Evolutionary conservation across 1,140 invertebrate species (phyloP).

Genomic region (Hestina assimilis): DNA sequence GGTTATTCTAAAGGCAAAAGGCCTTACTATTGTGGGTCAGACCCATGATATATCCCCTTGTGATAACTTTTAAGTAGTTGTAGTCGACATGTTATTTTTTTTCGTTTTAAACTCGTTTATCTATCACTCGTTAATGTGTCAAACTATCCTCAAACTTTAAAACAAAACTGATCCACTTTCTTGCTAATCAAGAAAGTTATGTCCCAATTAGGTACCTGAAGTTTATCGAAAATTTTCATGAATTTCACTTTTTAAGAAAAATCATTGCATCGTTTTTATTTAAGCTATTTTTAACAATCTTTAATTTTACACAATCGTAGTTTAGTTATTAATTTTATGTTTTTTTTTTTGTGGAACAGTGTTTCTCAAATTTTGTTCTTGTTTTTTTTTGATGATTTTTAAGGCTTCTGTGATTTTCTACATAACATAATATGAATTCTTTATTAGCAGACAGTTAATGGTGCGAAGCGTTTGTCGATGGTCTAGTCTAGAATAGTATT

Average conservation of each 20-base stretch:
- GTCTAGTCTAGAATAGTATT: conserved; percentile 74
- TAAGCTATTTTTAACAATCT: conserved; percentile 45
- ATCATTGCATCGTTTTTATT: conserved; percentile 41
- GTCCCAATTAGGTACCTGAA: conserved; percentile 73
- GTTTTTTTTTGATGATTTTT: conserved; percentile 48
- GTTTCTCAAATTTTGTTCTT: conserved; percentile 72
- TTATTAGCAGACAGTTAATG: conserved; percentile 35
- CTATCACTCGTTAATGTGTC: conserved; percentile 39
- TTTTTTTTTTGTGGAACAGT: conserved; percentile 65
- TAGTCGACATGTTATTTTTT: conserved; percentile 12
- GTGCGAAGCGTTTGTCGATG: conserved; percentile 52
- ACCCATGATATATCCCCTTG: conserved; percentile 57
- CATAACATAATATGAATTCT: conserved; percentile 20
- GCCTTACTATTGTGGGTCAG: conserved; percentile 27
- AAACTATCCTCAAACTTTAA: conserved; percentile 34
- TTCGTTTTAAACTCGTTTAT: conserved; percentile 8
- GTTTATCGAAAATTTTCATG: conserved; percentile 53
- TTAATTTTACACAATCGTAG: conserved; percentile 39
- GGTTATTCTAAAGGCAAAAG: not conserved
- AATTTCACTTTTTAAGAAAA: conserved; percentile 30
- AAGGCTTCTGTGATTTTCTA: conserved; percentile 62
- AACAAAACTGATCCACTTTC: conserved; percentile 18
- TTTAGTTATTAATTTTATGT: conserved; percentile 49
- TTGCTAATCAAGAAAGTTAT: conserved; percentile 11
- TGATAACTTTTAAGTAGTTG: conserved; percentile 51